Base-by-base conservation (phyloP, 2,797 vertebrate genomes). In the Dallia pectoralis region DNA sequence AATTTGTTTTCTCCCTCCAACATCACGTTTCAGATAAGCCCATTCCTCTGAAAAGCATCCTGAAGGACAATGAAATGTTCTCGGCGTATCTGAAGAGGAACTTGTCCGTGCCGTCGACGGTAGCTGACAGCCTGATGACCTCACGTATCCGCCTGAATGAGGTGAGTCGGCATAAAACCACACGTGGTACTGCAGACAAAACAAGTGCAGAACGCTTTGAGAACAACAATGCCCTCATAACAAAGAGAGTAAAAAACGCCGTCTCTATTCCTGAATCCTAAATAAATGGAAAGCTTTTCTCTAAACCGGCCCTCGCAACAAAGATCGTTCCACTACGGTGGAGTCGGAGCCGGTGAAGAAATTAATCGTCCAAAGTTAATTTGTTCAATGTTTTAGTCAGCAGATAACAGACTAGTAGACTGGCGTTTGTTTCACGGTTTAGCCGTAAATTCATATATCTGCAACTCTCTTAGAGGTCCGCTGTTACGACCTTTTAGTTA, bases 51-150 rank as follows among this genome's bases (percentile, higher is more conserved):
- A 82, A 75, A 75, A 90, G 49, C 18, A 18, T 93, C 67, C 84
- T 94, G 29, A 83, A 73, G 76, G 88, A 90, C 71, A 74, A 89
- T 5, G 90, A 94, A 84, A 92, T 84, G 1, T 91, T 93, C 82
- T 89, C 89, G 2, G 56, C 77, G 9, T 87, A 90, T 80, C 84
- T 94, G 76, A 82, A 49, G 48, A 81, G 82, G 36, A 69, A 83
- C 70, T 74, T 93, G 75, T 82, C 65, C 0, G 73, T 92, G 72
- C 74, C 91, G 44, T 56, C 79, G 64, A 1, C 77, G 6, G 87
- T 91, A 4, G 71, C 79, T 19, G 75, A 88, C 29, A 91, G 87
- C 77, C 76, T 94, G 70, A 79, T 90, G 81, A 79, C 78, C 51
- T 86, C 90, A 15, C 49, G 69, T 66, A 78, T 93, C 66, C 73